Conservation (phyloP, 1,140 invertebrate genomes). For the Micrasema minimum region DNA sequence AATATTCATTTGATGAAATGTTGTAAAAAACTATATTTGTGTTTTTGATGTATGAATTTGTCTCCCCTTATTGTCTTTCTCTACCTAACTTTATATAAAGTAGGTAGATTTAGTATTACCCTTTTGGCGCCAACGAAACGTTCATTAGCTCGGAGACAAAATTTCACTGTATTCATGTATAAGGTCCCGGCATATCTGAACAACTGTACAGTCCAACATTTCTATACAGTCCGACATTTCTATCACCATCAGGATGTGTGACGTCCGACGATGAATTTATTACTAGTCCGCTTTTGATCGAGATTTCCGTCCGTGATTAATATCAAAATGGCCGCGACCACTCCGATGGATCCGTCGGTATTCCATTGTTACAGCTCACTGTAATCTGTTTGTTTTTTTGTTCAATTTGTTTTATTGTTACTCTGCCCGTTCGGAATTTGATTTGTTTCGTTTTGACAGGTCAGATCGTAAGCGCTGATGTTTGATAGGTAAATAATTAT, state of each 20-base stretch:
- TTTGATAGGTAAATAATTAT: slow-evolving; percentile 34
- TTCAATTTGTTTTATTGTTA: slow-evolving; percentile 33
- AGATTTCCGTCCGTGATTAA: slow-evolving; percentile 47
- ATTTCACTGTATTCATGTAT: too few species aligned
- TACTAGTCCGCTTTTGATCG: slow-evolving; percentile 37
- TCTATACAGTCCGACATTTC: neutral
- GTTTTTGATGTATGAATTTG: too few species aligned
- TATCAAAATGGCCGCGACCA: slow-evolving; percentile 24
- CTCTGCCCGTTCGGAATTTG: slow-evolving; percentile 17
- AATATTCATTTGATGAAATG: too few species aligned
- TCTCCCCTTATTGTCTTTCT: too few species aligned
- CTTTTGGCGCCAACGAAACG: too few species aligned
- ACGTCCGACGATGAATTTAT: slow-evolving; percentile 43
- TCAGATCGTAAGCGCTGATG: slow-evolving; percentile 17
- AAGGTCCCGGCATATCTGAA: too few species aligned
- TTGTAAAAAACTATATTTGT: too few species aligned
- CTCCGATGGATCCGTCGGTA: slow-evolving; percentile 26
- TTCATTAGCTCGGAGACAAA: too few species aligned
- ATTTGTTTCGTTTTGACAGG: slow-evolving; percentile 36
- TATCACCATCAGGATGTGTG: slow-evolving; percentile 40
- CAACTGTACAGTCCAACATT: too few species aligned
- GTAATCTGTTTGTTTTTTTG: slow-evolving; percentile 31
- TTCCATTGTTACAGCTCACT: slow-evolving; percentile 35
- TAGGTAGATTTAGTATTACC: too few species aligned
- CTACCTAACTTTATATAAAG: too few species aligned